A percentile compares a stretch with the other conserved stretches of the same genome.
phyloP scores from a whole-genome alignment of 2,797 vertebrate genomes.

The Coregonus suidteri region DNA sequence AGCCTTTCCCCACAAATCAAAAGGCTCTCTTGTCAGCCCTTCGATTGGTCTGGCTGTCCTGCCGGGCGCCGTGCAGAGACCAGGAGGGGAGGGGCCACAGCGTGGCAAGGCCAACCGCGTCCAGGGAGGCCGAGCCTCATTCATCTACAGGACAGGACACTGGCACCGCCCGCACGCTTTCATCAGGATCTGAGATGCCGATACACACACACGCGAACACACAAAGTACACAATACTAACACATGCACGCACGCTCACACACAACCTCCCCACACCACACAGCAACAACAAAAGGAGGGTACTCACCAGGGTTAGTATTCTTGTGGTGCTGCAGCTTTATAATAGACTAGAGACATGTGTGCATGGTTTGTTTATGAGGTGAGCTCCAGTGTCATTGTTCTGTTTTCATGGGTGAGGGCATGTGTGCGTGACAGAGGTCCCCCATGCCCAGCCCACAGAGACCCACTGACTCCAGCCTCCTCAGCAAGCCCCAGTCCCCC shows the following conservation, averaged over 20 bases:
- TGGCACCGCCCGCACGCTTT: slow-evolving; percentile 80
- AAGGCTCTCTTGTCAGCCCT: slow-evolving; percentile 84
- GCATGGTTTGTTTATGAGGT: slow-evolving; percentile 17
- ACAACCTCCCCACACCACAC: slow-evolving; percentile 7
- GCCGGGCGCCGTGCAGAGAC: slow-evolving; percentile 72
- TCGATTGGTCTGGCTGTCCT: slow-evolving; percentile 78
- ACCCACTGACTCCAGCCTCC: slow-evolving; percentile 40
- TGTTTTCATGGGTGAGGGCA: slow-evolving; percentile 31
- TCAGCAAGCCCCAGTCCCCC: slow-evolving; percentile 43
- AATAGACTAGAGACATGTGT: not conserved
- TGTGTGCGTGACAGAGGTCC: slow-evolving; percentile 46
- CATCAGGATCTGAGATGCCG: slow-evolving; percentile 79
- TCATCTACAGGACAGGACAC: slow-evolving; percentile 52
- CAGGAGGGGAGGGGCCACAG: slow-evolving; percentile 70
- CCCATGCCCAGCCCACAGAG: slow-evolving; percentile 37
- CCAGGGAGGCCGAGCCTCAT: slow-evolving; percentile 66
- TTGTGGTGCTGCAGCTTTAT: not conserved
- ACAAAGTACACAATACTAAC: too few relatives aligned
- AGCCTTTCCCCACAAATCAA: slow-evolving; percentile 85
- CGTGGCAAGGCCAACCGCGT: slow-evolving; percentile 72
- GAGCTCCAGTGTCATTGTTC: slow-evolving; percentile 33
- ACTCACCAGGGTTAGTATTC: not conserved
- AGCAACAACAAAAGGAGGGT: not conserved
- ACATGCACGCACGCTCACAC: not conserved
- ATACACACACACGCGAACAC: not conserved